phyloP scores from a whole-genome alignment of 2,888 invertebrate genomes.

The Drosophila diplacantha region DNA sequence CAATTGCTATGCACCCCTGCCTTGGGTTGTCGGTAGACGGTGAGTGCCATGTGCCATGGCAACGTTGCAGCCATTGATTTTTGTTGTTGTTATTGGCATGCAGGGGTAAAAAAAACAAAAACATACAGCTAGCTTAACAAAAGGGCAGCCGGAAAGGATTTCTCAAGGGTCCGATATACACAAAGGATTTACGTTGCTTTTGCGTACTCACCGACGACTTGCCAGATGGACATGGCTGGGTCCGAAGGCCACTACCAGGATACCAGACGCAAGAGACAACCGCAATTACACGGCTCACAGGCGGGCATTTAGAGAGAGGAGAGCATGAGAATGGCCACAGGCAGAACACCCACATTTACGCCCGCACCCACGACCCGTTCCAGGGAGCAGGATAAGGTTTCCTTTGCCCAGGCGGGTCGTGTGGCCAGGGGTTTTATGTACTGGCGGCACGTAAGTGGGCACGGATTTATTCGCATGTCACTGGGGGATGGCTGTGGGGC shows the following conservation, averaged over 20 bases:
- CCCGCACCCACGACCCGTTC: conserved; percentile 3
- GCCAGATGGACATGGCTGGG: conserved; percentile 46
- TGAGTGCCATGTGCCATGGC: conserved; percentile 54
- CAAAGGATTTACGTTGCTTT: conserved; percentile 39
- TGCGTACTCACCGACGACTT: conserved; percentile 24
- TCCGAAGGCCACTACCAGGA: conserved; percentile 43
- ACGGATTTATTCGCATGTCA: conserved; percentile 43
- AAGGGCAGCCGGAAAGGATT: conserved; percentile 44
- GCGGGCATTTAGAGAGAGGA: conserved; percentile 2
- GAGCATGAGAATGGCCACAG: conserved; percentile 46
- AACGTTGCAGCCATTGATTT: conserved; percentile 66
- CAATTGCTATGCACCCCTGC: conserved; percentile 39
- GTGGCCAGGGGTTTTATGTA: conserved; percentile 68
- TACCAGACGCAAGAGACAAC: conserved; percentile 26
- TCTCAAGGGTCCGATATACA: conserved; percentile 50
- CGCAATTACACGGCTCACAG: conserved; percentile 16
- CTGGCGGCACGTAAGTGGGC: conserved; percentile 68
- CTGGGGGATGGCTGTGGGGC: not conserved
- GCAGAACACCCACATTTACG: conserved; percentile 21
- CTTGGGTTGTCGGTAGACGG: conserved; percentile 6
- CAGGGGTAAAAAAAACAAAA: conserved; percentile 33
- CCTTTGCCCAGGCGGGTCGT: conserved; percentile 61
- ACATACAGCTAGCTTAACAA: conserved; percentile 33
- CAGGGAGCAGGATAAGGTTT: conserved; percentile 38
- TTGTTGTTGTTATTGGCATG: conserved; percentile 57